A percentile compares a stretch with the other conserved stretches of the same genome.
Evolutionary conservation across 2,797 vertebrate species (phyloP).

Genomic region (Enteromius paludinosus): DNA sequence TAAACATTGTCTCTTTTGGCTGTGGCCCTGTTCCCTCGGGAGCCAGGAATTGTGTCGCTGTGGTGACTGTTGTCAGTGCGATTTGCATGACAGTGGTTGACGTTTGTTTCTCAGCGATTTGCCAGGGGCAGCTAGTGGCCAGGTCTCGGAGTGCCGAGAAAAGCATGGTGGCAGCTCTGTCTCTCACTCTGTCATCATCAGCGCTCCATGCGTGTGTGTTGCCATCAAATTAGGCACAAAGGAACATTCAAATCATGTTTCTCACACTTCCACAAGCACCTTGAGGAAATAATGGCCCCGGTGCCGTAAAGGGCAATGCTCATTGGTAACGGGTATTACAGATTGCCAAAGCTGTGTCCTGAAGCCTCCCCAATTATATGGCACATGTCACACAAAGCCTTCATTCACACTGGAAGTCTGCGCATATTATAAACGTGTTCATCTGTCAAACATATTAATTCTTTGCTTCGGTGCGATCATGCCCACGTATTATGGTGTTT

Average conservation of each 20-base stretch:
- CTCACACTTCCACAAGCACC: conserved; percentile 40
- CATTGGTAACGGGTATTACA: conserved; percentile 32
- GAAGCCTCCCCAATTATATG: conserved; percentile 33
- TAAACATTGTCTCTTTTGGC: conserved; percentile 58
- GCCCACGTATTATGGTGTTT: conserved; percentile 15
- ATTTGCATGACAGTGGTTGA: conserved; percentile 63
- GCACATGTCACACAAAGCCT: conserved; percentile 37
- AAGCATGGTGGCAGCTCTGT: conserved; percentile 60
- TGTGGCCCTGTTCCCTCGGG: conserved; percentile 43
- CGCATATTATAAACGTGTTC: conserved; percentile 30
- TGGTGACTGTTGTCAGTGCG: conserved; percentile 57
- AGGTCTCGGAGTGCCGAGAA: conserved; percentile 56
- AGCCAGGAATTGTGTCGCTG: conserved; percentile 59
- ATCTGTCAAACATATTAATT: conserved; percentile 19
- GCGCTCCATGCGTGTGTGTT: background rate
- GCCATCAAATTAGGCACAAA: conserved; percentile 38
- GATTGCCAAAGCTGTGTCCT: conserved; percentile 18
- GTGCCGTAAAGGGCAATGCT: conserved; percentile 29
- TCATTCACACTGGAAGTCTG: conserved; percentile 2
- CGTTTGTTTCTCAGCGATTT: conserved; percentile 58
- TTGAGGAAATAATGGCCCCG: conserved; percentile 29
- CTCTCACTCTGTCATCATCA: conserved; percentile 55
- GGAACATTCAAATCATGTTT: conserved; percentile 51
- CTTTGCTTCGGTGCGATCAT: background rate
- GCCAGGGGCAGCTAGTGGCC: conserved; percentile 59